phyloP scores from a whole-genome alignment of 1,140 invertebrate species.

The Stegodyphus dumicola region DNA sequence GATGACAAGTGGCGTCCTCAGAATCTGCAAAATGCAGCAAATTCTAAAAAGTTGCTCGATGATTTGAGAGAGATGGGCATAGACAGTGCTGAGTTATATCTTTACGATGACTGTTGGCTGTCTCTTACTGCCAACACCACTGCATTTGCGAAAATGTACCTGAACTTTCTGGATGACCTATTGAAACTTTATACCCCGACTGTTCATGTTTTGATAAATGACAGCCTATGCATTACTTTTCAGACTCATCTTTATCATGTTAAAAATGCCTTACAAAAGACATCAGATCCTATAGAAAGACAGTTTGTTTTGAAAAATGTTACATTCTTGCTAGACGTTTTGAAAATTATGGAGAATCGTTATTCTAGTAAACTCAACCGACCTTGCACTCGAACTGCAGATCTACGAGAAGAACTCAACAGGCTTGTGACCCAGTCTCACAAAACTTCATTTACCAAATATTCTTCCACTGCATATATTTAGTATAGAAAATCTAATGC shows the following conservation, averaged over 20 bases:
- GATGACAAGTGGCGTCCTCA: conserved; percentile 80
- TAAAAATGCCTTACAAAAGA: conserved; percentile 72
- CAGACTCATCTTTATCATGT: conserved; percentile 76
- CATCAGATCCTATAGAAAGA: conserved; percentile 70
- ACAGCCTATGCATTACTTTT: conserved; percentile 76
- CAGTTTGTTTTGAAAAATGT: conserved; percentile 64
- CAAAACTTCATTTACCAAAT: conserved; percentile 55
- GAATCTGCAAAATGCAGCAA: conserved; percentile 74
- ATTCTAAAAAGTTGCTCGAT: conserved; percentile 71
- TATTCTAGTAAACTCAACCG: conserved; percentile 68
- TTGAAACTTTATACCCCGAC: conserved; percentile 76
- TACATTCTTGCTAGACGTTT: conserved; percentile 72
- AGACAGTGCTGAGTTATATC: conserved; percentile 69
- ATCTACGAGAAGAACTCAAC: conserved; percentile 64
- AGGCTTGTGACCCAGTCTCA: conserved; percentile 8
- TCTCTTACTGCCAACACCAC: conserved; percentile 78
- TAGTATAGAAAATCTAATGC: not conserved
- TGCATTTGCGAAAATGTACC: conserved; percentile 77
- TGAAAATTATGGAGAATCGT: conserved; percentile 70
- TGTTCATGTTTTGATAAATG: conserved; percentile 75
- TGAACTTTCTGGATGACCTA: conserved; percentile 77
- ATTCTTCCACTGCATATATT: conserved; percentile 55
- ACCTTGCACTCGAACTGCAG: conserved; percentile 66
- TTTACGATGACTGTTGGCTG: conserved; percentile 76
- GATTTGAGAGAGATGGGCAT: conserved; percentile 74